phyloP scores from a whole-genome alignment of 2,797 vertebrate species.

The Meriones psammophilus region DNA sequence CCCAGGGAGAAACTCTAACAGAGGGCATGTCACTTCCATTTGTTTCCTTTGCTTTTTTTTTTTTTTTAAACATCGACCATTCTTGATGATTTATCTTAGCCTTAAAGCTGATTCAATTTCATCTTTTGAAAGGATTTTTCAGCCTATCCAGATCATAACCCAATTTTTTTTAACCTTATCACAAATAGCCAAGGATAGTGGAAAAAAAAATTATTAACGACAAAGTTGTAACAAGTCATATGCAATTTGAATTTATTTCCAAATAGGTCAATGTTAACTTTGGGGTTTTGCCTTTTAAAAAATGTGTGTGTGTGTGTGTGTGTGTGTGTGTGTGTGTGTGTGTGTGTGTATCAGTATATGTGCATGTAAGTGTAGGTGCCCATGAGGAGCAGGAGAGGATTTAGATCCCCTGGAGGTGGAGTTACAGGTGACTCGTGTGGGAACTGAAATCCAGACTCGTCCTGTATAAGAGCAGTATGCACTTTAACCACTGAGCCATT shows the following conservation, averaged over 20 bases:
- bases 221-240: not conserved
- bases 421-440: not conserved
- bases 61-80: not conserved
- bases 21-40: not conserved
- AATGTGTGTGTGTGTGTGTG: no score
- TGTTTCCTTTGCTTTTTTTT: not conserved
- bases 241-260: not conserved
- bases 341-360: no score
- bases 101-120: not conserved
- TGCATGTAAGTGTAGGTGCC: no score
- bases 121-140: not conserved
- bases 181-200: not conserved
- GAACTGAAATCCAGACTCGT: not conserved
- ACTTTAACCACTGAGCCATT: not conserved
- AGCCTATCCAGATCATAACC: not conserved
- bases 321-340: not conserved
- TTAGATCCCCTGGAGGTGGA: not conserved
- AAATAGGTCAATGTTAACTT: not conserved
- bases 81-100: not conserved
- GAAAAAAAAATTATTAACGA: conserved; percentile 19
- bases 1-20: not conserved
- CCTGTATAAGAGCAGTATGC: not conserved
- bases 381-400: no score
- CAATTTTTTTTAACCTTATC: not conserved
- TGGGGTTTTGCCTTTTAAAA: not conserved